Conservation (phyloP, 2,113 vertebrate species). For the Psophia crepitans region DNA sequence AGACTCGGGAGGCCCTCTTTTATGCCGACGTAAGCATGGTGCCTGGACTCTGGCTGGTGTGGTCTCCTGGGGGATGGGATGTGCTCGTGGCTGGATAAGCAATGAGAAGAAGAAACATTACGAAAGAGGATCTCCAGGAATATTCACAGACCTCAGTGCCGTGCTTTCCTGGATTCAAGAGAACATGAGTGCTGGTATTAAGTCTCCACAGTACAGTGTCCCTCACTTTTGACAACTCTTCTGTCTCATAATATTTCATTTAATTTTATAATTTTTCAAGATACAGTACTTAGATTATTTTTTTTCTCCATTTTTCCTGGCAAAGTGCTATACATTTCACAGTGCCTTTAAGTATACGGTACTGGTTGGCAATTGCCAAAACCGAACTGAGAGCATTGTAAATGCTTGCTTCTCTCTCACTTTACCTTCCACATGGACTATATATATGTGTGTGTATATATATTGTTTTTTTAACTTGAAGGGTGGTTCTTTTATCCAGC, state of each 20-base stretch:
- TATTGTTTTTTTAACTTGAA: background rate
- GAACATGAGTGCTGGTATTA: slow-evolving; percentile 62
- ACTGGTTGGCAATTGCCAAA: background rate
- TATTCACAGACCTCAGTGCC: slow-evolving; percentile 81
- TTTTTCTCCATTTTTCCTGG: background rate
- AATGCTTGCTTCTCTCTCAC: background rate
- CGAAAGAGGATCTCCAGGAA: slow-evolving; percentile 81
- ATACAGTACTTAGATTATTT: accelerated
- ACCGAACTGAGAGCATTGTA: background rate
- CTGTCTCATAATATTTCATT: background rate
- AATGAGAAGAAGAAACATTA: slow-evolving; percentile 64
- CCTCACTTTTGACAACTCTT: background rate
- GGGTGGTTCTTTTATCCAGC: background rate
- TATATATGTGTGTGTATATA: accelerated
- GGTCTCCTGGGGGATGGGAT: slow-evolving; percentile 89
- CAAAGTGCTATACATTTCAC: background rate
- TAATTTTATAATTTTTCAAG: background rate
- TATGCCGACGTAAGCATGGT: slow-evolving; percentile 74
- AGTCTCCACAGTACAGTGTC: background rate
- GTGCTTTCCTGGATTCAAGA: slow-evolving; percentile 82
- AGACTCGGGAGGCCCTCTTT: slow-evolving; percentile 84
- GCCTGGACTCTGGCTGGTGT: slow-evolving; percentile 81
- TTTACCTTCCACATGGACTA: background rate
- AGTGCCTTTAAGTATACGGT: background rate
- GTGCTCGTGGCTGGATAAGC: slow-evolving; percentile 81